Evolutionary conservation across 2,113 vertebrate genomes (phyloP).

Genomic region (Tiliqua scincoides): DNA sequence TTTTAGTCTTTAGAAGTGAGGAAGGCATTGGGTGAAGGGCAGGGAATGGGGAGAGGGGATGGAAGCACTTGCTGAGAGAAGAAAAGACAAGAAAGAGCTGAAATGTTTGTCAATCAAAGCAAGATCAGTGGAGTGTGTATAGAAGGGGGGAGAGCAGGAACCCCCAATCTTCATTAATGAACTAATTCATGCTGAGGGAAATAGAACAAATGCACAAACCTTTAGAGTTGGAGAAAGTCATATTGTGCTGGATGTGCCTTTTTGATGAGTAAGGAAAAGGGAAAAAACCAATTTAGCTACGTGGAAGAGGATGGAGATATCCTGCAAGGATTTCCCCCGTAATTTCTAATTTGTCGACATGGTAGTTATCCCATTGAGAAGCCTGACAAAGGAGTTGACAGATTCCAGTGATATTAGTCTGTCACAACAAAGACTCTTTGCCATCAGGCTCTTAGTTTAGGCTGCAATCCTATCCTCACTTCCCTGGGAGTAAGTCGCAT

Average conservation of each 20-base stretch:
- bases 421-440: neutral
- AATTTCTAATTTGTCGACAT: neutral
- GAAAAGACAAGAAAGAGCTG: neutral
- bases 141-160: constrained; percentile 20
- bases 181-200: constrained; percentile 61
- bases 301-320: no score
- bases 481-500: no score
- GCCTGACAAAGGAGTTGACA: neutral
- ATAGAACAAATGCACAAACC: constrained; percentile 35
- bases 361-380: neutral
- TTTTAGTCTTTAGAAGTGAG: neutral
- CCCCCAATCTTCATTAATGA: constrained; percentile 60
- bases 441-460: neutral
- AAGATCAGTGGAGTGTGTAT: constrained; percentile 4
- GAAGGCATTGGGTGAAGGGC: neutral
- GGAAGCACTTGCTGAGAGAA: constrained; percentile 25
- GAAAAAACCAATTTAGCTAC: neutral
- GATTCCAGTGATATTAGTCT: neutral
- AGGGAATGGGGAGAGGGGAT: constrained; percentile 28
- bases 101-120: constrained; percentile 52
- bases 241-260: constrained; percentile 53
- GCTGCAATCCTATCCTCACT: no score
- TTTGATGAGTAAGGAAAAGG: constrained; percentile 48
- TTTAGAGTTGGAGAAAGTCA: constrained; percentile 32
- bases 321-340: neutral